phyloP scores from a whole-genome alignment of 2,797 vertebrate genomes.

The Prionace glauca region DNA sequence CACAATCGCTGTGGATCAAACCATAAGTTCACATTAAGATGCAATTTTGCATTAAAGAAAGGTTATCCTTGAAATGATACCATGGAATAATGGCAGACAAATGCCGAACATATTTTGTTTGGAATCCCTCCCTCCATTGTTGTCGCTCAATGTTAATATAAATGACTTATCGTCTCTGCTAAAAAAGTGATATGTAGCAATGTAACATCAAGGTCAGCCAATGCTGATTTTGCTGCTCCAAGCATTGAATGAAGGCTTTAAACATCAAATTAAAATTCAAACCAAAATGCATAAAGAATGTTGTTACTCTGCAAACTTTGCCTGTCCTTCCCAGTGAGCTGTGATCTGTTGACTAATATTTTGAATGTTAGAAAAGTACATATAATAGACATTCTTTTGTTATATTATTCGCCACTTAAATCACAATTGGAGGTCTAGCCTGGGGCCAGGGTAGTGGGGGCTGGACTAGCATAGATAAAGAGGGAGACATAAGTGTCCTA shows the following conservation, averaged over 20 bases:
- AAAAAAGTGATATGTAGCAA: too few relatives aligned
- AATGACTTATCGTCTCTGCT: neutral
- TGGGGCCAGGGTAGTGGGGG: neutral
- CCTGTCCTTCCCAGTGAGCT: neutral
- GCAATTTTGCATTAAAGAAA: constrained; percentile 7
- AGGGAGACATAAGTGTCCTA: neutral
- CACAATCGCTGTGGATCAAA: neutral
- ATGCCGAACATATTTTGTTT: neutral
- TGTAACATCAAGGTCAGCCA: neutral
- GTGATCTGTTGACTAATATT: neutral
- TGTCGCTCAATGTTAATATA: neutral
- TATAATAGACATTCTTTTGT: neutral
- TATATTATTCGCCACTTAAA: neutral
- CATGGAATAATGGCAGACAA: neutral
- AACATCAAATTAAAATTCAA: neutral
- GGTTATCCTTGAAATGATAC: neutral
- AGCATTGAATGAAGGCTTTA: neutral
- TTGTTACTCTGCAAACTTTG: neutral
- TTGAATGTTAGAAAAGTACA: neutral
- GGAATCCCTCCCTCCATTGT: neutral
- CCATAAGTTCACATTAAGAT: neutral
- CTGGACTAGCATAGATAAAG: neutral
- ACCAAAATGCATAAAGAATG: neutral
- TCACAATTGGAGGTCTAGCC: neutral
- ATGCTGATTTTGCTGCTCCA: neutral